Base-by-base conservation (phyloP, 2,113 vertebrate genomes). In the Siniperca knerii region DNA sequence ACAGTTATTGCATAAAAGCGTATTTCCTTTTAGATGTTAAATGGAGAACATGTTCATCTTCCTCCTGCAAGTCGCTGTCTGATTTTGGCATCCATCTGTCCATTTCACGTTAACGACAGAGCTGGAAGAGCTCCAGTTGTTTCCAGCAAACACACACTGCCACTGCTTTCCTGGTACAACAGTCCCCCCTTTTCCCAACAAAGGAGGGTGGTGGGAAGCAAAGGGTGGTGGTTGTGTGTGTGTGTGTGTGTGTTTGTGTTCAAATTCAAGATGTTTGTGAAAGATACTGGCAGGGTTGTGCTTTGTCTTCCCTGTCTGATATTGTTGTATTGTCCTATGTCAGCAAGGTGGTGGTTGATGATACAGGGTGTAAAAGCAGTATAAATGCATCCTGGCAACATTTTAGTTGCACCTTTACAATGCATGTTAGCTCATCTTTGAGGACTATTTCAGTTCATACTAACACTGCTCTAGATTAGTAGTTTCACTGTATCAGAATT, bases 51-150 rank as follows among this genome's bases (percentile, higher is more conserved):
- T 50, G 74, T 79, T 81, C 37, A 50, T 91, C 70, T 75, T 70
- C 54, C 25, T 81, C 52, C 68, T 60, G 74, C 64, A 84, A 77
- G 77, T 89, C 48, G 21, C 79, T 70, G 75, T 84, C 78, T 88
- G 57, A 57, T 79, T 89, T 91, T 88, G 82, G 79, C 84, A 83
- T 90, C 88, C 75, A 71, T 91, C 83, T 60, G 79, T 89, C 81
- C 67, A 72, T 75, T 85, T 85, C 66, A 67, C 44, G 10, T 85
- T 94, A 95, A 87, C 87, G 71, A 84, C 77, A 3, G 54, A 87
- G 89, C 93, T 96, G 94, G 94, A 95, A 88, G 87, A 84, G 84
- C 64, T 94, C 94, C 94, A 95, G 85, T 92, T 78, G 88, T 92
- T 95, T 95, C 93, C 94, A 93, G 94, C 92, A 95, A 96, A 88